These are phyloP conservation scores for Hyposoter didymator DNA, from an alignment of 2,888 invertebrate species.

Conservation along the genomic window DNA sequence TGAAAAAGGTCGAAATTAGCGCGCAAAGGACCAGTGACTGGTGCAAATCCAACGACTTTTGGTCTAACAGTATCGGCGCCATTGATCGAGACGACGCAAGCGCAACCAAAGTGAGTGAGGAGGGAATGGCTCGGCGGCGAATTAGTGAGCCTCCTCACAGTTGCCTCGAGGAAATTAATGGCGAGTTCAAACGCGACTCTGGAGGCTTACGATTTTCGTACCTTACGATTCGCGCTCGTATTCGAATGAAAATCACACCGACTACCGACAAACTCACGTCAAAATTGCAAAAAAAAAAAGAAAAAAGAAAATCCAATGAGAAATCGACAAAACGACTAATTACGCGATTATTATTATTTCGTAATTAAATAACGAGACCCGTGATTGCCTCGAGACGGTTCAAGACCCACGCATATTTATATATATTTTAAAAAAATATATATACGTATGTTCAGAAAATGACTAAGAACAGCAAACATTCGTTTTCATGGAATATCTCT, in stretches of 20 bases:
- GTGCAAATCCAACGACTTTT: slow-evolving; percentile 71
- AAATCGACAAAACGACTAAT: slow-evolving; percentile 18
- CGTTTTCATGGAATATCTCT: slow-evolving; percentile 27
- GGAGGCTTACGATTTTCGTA: slow-evolving; percentile 80
- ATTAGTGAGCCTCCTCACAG: slow-evolving; percentile 78
- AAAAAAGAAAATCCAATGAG: not conserved
- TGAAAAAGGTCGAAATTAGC: slow-evolving; percentile 82
- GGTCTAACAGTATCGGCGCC: slow-evolving; percentile 76
- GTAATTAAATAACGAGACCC: slow-evolving; percentile 6
- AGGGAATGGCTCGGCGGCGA: slow-evolving; percentile 81
- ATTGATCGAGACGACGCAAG: slow-evolving; percentile 71
- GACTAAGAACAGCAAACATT: slow-evolving; percentile 21
- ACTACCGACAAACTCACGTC: slow-evolving; percentile 30
- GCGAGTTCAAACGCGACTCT: slow-evolving; percentile 80
- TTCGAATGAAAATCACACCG: slow-evolving; percentile 74
- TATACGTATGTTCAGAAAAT: slow-evolving; percentile 3
- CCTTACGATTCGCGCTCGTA: slow-evolving; percentile 81
- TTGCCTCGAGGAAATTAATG: slow-evolving; percentile 79
- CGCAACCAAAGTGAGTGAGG: slow-evolving; percentile 82
- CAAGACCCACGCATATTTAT: slow-evolving; percentile 19
- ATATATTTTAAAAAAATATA: slow-evolving; percentile 26
- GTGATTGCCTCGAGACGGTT: not conserved
- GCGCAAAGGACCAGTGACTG: slow-evolving; percentile 79
- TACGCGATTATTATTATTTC: slow-evolving; percentile 38
- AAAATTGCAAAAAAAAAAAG: slow-evolving; percentile 40